Conservation (phyloP, 53 echinoderm and acorn worm species). For the Glandiceps talaboti region DNA sequence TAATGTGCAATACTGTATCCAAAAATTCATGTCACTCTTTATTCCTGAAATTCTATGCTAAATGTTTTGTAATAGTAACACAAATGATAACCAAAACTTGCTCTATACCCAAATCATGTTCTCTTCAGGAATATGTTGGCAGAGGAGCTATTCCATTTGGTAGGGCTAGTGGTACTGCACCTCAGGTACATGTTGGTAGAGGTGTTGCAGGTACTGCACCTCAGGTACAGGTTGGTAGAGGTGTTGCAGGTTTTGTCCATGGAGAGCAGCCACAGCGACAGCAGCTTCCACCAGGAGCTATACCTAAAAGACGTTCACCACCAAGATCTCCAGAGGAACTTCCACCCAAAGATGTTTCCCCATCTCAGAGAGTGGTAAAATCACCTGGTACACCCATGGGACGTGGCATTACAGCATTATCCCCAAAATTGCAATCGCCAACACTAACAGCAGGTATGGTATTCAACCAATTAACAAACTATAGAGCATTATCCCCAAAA, state of each 20-base stretch:
- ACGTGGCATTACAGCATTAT: constrained; percentile 32
- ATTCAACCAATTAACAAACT: too few relatives aligned
- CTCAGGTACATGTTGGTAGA: constrained; percentile 26
- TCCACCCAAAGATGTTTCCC: not conserved
- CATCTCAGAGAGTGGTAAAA: not conserved
- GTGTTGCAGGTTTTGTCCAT: constrained; percentile 26
- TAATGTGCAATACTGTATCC: too few relatives aligned
- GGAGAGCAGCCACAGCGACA: constrained; percentile 10
- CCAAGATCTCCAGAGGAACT: not conserved
- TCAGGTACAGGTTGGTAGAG: constrained; percentile 24
- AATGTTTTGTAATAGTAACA: too few relatives aligned
- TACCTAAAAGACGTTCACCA: not conserved
- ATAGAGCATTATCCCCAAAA: constrained; percentile 3
- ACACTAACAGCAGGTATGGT: not conserved
- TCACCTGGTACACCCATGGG: constrained; percentile 30
- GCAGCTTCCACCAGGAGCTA: not conserved
- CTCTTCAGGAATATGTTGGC: not conserved
- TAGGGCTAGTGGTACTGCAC: constrained; percentile 9
- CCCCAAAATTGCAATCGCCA: not conserved
- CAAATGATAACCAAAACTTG: too few relatives aligned
- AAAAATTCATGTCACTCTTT: too few relatives aligned
- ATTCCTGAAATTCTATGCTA: too few relatives aligned
- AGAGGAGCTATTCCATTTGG: not conserved
- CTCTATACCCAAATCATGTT: too few relatives aligned
- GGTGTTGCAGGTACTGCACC: constrained; percentile 27